Percentiles rank a stretch among this genome's conserved stretches.
Evolutionary conservation across 2,113 vertebrate species (phyloP).

Genomic region (Bos taurus): DNA sequence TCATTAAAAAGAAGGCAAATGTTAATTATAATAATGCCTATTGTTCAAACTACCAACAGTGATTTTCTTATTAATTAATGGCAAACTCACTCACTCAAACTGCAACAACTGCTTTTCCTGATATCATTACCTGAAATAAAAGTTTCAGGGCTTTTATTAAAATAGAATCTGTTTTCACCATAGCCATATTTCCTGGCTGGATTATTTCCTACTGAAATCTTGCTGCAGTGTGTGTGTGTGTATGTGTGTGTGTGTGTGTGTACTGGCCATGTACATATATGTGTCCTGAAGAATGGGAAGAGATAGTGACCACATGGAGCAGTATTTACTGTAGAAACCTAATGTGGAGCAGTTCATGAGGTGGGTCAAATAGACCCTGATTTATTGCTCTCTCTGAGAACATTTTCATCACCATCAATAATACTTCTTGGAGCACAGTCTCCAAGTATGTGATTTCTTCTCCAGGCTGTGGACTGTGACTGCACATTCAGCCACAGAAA

Average conservation of each 20-base stretch:
- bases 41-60: not conserved
- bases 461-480: not conserved
- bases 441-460: not conserved
- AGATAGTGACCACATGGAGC: not conserved
- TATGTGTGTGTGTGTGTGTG: not conserved
- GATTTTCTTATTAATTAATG: not conserved
- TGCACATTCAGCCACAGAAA: not conserved
- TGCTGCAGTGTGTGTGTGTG: not conserved
- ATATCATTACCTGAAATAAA: not conserved
- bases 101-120: not conserved
- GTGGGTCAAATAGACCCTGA: slow-evolving; percentile 4
- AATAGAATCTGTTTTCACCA: not conserved
- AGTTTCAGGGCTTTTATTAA: not conserved
- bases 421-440: not conserved
- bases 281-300: not conserved
- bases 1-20: not conserved
- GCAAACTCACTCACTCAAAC: not conserved
- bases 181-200: not conserved
- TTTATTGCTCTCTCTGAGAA: slow-evolving; percentile 1
- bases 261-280: not conserved
- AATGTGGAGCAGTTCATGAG: not conserved
- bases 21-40: not conserved
- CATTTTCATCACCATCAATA: slow-evolving; percentile 46
- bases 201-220: not conserved
- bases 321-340: not conserved